Conservation (phyloP, 92 coral and sea anemone genomes). For the Palythoa caribaeorum region DNA sequence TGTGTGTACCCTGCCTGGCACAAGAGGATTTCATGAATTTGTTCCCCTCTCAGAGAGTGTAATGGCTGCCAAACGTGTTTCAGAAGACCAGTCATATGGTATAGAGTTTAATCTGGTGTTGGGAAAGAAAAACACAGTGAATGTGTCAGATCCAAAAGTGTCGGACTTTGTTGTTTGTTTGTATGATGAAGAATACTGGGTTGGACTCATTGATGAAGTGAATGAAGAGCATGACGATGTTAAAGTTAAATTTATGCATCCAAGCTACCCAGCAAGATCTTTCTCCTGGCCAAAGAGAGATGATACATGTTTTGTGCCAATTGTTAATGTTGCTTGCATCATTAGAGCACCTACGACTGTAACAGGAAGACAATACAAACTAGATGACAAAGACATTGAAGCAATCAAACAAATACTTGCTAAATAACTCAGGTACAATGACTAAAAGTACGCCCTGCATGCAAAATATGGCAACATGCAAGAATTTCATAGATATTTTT, state of each 20-base stretch:
- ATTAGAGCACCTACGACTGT: too few relatives aligned
- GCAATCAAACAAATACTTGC: too few relatives aligned
- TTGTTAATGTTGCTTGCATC: too few relatives aligned
- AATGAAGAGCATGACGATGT: constrained; percentile 53
- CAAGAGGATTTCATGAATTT: neutral
- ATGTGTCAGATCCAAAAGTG: constrained; percentile 23
- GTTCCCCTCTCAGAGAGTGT: neutral
- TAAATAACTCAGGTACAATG: constrained; percentile 4
- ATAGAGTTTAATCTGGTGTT: constrained; percentile 30
- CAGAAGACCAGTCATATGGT: neutral
- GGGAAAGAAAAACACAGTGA: constrained; percentile 17
- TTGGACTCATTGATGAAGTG: constrained; percentile 26
- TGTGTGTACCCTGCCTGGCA: neutral
- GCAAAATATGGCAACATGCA: neutral
- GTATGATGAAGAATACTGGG: constrained; percentile 43
- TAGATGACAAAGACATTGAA: too few relatives aligned
- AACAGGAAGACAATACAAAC: too few relatives aligned
- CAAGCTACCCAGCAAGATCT: constrained; percentile 56
- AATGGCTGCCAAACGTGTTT: neutral
- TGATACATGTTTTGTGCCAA: constrained; percentile 47
- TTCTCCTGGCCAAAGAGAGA: constrained; percentile 47
- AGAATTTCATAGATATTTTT: constrained; percentile 40
- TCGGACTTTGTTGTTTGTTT: constrained; percentile 45
- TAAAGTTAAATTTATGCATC: constrained; percentile 51
- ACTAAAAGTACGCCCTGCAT: neutral